phyloP scores from a whole-genome alignment of 2,797 vertebrate genomes.

The Eospalax fontanierii region DNA sequence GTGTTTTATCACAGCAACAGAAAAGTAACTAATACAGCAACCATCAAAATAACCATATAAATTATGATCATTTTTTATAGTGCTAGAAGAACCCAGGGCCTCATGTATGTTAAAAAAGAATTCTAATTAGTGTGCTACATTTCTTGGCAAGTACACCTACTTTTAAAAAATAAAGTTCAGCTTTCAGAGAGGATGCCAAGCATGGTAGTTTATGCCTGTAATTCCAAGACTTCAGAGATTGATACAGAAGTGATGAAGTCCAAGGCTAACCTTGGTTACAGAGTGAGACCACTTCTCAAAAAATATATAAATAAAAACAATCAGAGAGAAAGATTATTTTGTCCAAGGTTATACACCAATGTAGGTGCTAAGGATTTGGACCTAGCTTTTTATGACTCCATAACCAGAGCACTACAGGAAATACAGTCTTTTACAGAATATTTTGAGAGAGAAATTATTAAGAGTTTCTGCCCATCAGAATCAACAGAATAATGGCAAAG shows the following conservation, averaged over 20 bases:
- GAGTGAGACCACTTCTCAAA: neutral
- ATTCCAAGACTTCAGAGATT: neutral
- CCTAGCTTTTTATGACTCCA: conserved; percentile 28
- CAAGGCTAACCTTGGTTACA: neutral
- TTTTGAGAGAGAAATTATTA: neutral
- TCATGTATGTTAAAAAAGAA: neutral
- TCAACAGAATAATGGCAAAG: neutral
- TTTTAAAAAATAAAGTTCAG: conserved; percentile 40
- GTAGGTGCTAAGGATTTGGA: neutral
- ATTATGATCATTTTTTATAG: neutral
- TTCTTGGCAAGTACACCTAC: neutral
- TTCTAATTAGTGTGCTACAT: neutral
- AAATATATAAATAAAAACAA: neutral
- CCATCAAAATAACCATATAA: conserved; percentile 10
- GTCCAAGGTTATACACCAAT: neutral
- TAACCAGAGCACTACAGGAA: neutral
- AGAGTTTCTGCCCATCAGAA: neutral
- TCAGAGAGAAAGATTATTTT: conserved; percentile 10
- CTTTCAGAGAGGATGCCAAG: conserved; percentile 5
- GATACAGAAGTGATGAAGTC: neutral
- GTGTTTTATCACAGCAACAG: no score
- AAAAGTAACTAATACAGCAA: neutral
- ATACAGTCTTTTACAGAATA: neutral
- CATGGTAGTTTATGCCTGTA: neutral
- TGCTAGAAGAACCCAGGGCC: neutral